These are phyloP conservation scores for Chironomus tentans DNA, from an alignment of 2,888 invertebrate species.

Conservation along the genomic window DNA sequence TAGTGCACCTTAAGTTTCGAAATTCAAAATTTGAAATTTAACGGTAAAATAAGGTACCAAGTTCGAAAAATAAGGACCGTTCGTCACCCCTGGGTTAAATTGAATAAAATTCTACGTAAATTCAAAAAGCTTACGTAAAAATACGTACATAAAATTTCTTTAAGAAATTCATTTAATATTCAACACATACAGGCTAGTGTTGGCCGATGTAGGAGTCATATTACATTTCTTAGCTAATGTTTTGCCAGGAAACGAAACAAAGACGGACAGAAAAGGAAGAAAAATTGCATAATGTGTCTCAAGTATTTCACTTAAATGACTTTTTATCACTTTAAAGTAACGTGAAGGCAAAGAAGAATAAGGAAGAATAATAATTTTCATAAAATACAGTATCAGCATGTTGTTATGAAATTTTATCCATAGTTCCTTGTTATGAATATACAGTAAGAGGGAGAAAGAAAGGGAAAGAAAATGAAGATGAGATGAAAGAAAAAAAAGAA, in stretches of 20 bases:
- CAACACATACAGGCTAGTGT: too few relatives aligned
- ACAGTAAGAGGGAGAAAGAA: not conserved
- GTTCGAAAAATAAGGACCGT: too few relatives aligned
- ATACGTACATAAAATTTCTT: too few relatives aligned
- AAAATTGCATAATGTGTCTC: slow-evolving; percentile 1
- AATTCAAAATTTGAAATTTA: too few relatives aligned
- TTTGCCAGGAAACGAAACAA: not conserved
- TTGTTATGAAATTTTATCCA: not conserved
- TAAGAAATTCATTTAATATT: too few relatives aligned
- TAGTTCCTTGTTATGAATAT: not conserved
- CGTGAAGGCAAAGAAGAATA: not conserved
- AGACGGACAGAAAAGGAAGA: not conserved
- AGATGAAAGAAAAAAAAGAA: not conserved
- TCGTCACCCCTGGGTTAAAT: too few relatives aligned
- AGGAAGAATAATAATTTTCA: not conserved
- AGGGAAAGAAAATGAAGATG: not conserved
- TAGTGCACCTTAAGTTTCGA: too few relatives aligned
- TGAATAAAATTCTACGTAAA: too few relatives aligned
- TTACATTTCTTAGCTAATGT: not conserved
- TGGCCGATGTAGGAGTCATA: too few relatives aligned
- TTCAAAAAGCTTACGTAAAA: too few relatives aligned
- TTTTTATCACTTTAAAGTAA: not conserved
- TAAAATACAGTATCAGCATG: not conserved
- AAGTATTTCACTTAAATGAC: not conserved
- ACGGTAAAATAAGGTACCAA: too few relatives aligned